Evolutionary conservation across 2,888 invertebrate genomes (phyloP), one percentile per base, ranked within the genome.

Genomic region (Pachydiplax longipennis): DNA sequence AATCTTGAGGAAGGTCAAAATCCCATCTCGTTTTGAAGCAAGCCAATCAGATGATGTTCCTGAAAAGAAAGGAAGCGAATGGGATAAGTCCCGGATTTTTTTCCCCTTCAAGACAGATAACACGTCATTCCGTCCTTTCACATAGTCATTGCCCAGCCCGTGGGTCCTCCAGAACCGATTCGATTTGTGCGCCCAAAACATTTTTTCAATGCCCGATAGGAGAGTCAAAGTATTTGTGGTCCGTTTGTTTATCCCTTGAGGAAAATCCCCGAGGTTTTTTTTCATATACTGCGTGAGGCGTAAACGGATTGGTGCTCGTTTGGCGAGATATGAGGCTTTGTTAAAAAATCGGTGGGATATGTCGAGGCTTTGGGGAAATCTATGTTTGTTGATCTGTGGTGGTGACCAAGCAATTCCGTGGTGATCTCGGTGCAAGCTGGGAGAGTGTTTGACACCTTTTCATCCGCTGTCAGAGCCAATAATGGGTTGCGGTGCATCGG

Each of bases 1-100:
- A 65, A 87, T 87, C 87, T 87, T 87, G 87, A 37, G 87, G 61
- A 87, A 87, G 87, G 87, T 87, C 87, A 87, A 87, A 58, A 87
- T 87, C 87, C 87, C 87, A 87, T 87, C 61, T 83, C 58, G 83
- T 53, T 83, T 61, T 87, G 61, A 87, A 61, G 87, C 61, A 65
- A 61, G 65, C 87, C 87, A 87, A 87, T 87, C 35, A 48, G 87
- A 35, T 61, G 87, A 65, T 61, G 87, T 87, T 61, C 37, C 18
- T 44, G 31, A 83, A 40, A 37, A 65, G 22, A 61, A 65, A 87
- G 35, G 37, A n/a, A 5, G 37, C 22, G 87, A 37, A 22, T 31
- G 87, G 87, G 40, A 65, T 37, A 87, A 65, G 22, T 53, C 58
- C 15, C 53, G 37, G 35, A 58, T 87, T 87, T 87, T n/a, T 87